Base-by-base conservation (phyloP, 2,113 vertebrate species). In the Thunnus maccoyii region DNA sequence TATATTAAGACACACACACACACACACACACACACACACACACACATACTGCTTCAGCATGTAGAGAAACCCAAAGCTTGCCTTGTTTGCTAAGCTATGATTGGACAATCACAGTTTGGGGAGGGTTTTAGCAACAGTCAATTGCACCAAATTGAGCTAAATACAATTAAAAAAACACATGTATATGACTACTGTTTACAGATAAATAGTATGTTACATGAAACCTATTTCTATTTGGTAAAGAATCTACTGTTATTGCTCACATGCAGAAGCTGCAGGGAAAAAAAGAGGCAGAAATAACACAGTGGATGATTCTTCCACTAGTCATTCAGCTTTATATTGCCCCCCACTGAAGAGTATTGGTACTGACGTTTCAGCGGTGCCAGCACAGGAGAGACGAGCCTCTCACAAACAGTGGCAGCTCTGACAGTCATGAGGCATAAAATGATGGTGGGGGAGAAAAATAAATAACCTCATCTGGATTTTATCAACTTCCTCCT, bases 271-370 rank as follows among this genome's bases (percentile, higher is more conserved):
- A 48, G 27, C 47, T 83, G 72, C 69, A 56, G 68, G 46, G 27
- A 30, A 30, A 30, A 30, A 30, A 46, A 51, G 1, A 20, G 32
- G 18, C 32, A 36, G 12, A 41, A 41, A 67, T 7, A 9, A 25
- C 20, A 46, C 25, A 18, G 68, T 32, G 22, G 56, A 46, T 15
- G 74, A 56, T 44, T 27, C 22, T 13, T 60, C 56, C 60, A 20
- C 57, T 0, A 2, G 66, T 85, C 57, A 16, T 22, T 81, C 76
- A 62, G 79, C 79, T 83, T 67, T 74, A 57, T n/a, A 46, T 79
- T 71, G 90, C 87, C 87, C 87, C 87, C 90, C 78, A 72, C 78
- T 91, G 91, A 84, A 57, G 32, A 74, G 3, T 20, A 36, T 11
- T 17, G 78, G 87, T 89, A 92, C 76, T 91, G 89, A 85, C 83